Percentiles rank a stretch among this genome's conserved stretches.
phyloP scores from a whole-genome alignment of 2,888 invertebrate genomes.

The Pristionchus mayeri region DNA sequence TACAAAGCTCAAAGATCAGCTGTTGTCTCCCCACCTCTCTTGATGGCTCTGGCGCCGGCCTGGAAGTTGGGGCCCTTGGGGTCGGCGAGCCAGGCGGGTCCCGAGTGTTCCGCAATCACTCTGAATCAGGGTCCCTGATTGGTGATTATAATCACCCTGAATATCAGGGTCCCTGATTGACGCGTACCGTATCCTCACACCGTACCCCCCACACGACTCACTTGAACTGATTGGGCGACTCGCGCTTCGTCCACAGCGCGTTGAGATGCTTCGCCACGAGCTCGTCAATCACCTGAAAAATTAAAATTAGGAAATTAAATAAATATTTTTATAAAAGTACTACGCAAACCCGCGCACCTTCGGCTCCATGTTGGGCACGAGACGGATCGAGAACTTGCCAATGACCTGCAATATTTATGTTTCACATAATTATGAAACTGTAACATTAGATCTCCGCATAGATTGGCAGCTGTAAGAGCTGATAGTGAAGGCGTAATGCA shows the following conservation, averaged over 20 bases:
- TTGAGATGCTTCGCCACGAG: constrained; percentile 85
- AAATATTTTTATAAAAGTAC: not conserved
- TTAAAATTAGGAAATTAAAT: not conserved
- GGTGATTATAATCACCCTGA: too few species aligned
- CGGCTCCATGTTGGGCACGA: constrained; percentile 93
- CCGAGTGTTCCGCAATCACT: constrained; percentile 82
- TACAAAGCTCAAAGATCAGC: constrained; percentile 46
- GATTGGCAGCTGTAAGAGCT: too few species aligned
- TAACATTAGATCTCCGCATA: too few species aligned
- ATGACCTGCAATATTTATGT: constrained; percentile 84
- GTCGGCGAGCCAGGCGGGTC: constrained; percentile 93
- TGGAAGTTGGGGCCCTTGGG: constrained; percentile 92
- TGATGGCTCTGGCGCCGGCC: constrained; percentile 83
- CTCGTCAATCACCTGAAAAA: constrained; percentile 82
- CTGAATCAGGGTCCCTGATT: not conserved
- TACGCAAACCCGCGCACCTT: constrained; percentile 76
- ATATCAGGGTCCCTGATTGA: too few species aligned
- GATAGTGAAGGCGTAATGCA: too few species aligned
- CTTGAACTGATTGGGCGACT: constrained; percentile 86
- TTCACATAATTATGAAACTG: not conserved
- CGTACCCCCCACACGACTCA: constrained; percentile 75
- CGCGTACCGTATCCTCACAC: not conserved
- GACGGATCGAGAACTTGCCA: constrained; percentile 96
- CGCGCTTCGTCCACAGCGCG: constrained; percentile 84
- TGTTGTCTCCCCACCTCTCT: constrained; percentile 63